These are phyloP conservation scores for Tylochromis polylepis DNA, from an alignment of 2,113 vertebrate genomes.

Conservation along the genomic window DNA sequence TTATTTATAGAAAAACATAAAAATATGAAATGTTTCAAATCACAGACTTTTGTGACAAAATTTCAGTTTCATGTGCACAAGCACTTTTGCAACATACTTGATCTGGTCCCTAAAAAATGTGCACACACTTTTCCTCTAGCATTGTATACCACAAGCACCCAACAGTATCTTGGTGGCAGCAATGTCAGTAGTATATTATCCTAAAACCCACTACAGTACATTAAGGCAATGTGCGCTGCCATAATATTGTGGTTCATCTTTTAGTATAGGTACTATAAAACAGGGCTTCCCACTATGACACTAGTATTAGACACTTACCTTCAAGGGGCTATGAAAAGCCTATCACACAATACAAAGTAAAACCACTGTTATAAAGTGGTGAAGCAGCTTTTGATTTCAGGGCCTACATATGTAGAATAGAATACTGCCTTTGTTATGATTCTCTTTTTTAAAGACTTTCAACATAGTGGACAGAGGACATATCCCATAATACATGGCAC, in stretches of 20 bases:
- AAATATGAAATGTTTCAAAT: no score
- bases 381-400: background rate
- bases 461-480: background rate
- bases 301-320: background rate
- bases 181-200: background rate
- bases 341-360: background rate
- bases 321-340: background rate
- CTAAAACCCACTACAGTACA: background rate
- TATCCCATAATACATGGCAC: background rate
- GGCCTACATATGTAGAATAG: background rate
- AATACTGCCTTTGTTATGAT: background rate
- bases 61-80: background rate
- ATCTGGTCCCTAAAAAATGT: background rate
- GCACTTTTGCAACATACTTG: background rate
- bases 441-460: background rate
- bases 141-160: background rate
- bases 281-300: background rate
- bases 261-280: background rate
- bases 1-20: no score
- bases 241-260: background rate
- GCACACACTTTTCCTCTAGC: background rate
- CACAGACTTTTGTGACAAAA: background rate
- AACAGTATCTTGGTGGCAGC: background rate
- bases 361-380: background rate
- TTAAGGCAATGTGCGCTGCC: background rate